Percentiles rank a stretch among this genome's conserved stretches.
Conservation (phyloP, 2,888 invertebrate species). For the Bruchidius siliquastri region DNA sequence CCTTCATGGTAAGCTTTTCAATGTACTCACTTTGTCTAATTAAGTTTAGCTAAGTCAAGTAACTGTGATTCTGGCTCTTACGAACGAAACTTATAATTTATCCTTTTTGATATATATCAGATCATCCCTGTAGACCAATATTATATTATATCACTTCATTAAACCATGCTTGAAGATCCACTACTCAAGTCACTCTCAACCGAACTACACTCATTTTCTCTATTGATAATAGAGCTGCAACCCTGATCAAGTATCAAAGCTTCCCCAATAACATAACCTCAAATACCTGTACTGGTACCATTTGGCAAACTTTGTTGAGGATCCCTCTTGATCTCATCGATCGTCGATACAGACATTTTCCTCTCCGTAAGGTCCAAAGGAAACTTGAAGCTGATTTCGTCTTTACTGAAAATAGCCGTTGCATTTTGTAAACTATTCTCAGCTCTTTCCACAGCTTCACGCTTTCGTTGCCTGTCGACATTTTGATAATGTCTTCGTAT, state of each 20-base stretch:
- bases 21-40: no score
- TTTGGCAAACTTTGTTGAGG: constrained; percentile 39
- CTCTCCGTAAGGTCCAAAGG: constrained; percentile 49
- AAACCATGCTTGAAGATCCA: background rate
- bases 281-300: constrained; percentile 38
- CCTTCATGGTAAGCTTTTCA: no score
- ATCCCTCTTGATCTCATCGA: constrained; percentile 46
- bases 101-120: background rate
- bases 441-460: constrained; percentile 24
- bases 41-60: background rate
- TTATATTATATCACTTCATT: no score
- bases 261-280: constrained; percentile 16
- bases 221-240: background rate
- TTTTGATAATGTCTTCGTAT: constrained; percentile 67
- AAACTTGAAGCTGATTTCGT: constrained; percentile 57
- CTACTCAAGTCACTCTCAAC: background rate
- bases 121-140: no score
- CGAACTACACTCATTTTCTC: background rate
- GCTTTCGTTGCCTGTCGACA: constrained; percentile 37
- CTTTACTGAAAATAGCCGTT: constrained; percentile 45
- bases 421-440: constrained; percentile 42
- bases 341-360: constrained; percentile 45
- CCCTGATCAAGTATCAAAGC: background rate
- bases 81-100: background rate
- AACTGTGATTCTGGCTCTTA: background rate